Evolutionary conservation across 2,888 invertebrate genomes (phyloP), one percentile per base, ranked within the genome.

Genomic region (Erpobdella octoculata): DNA sequence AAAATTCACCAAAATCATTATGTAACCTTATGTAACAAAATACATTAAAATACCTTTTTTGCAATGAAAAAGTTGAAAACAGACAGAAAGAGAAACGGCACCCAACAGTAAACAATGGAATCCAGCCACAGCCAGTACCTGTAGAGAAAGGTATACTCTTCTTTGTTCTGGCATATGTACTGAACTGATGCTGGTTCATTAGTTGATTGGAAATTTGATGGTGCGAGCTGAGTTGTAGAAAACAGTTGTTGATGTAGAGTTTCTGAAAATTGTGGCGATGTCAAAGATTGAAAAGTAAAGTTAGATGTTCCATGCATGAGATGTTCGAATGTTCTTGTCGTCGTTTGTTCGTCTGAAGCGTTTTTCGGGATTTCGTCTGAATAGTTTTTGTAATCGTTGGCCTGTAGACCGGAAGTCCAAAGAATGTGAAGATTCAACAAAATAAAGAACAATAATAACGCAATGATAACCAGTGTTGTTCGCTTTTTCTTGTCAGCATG

Each of bases 41-140:
- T n/a, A n/a, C n/a, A n/a, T n/a, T n/a, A n/a, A n/a, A 71, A 61
- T 2, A 79, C 64, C 53, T 79, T 79, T 73, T 79, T 78, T 25
- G 80, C 79, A 68, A 81, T 81, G 28, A 80, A 74, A n/a, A 76
- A 74, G 73, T 81, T 81, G 35, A 81, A 76, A 6, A 79, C 74
- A 6, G 76, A 72, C 62, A 81, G 79, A 33, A 79, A 71, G 5
- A 78, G 58, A 70, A 81, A 79, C 2, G 81, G 81, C n/a, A 78
- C 70, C 70, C 80, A 80, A 5, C 79, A 79, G 75, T 81, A 80
- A 15, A 80, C 74, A 25, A 76, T 69, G 35, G 79, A 79, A 70
- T 81, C 81, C 3, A 81, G 76, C 80, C 80, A 81, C 0, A 79
- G 79, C 80, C 80, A 80, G 0, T 79, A 72, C 25, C 72, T 64